Percentiles rank a stretch among this genome's conserved stretches.
phyloP scores from a whole-genome alignment of 2,888 invertebrate species.

The Lepidocyrtoides sp. region DNA sequence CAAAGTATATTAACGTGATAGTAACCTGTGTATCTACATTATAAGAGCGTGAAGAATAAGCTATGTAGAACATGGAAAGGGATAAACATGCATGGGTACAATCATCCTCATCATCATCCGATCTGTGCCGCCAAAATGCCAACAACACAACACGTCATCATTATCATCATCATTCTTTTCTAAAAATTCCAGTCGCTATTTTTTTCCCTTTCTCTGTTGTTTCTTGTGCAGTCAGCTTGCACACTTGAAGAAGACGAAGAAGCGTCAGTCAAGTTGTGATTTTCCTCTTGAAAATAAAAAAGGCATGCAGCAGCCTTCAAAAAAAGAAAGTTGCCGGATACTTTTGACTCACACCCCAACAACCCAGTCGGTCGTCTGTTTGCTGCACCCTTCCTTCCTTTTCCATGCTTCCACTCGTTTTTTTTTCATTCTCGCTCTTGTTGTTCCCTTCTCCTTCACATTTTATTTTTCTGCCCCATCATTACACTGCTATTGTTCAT shows the following conservation, averaged over 20 bases:
- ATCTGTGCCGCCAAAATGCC: constrained; percentile 16
- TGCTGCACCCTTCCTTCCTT: constrained; percentile 44
- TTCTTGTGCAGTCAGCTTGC: constrained; percentile 31
- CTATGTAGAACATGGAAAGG: background rate
- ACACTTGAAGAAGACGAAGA: constrained; percentile 71
- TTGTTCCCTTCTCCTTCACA: too few relatives aligned
- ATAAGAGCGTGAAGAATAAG: too few relatives aligned
- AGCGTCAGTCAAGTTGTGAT: constrained; percentile 72
- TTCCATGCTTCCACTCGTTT: background rate
- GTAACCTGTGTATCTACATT: too few relatives aligned
- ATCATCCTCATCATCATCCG: background rate
- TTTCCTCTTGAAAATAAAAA: constrained; percentile 62
- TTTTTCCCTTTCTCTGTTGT: constrained; percentile 27
- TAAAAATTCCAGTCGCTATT: constrained; percentile 3
- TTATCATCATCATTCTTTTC: background rate
- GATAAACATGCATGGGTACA: background rate
- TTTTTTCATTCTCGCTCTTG: too few relatives aligned
- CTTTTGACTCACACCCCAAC: constrained; percentile 65
- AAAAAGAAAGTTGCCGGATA: background rate
- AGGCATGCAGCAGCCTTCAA: background rate
- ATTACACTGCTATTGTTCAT: background rate
- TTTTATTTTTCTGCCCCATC: background rate
- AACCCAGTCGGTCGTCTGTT: background rate
- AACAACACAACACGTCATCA: constrained; percentile 52
- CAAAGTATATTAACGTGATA: too few relatives aligned